These are phyloP conservation scores for Orthosia cruda DNA, from an alignment of 2,888 invertebrate species.

Conservation along the genomic window DNA sequence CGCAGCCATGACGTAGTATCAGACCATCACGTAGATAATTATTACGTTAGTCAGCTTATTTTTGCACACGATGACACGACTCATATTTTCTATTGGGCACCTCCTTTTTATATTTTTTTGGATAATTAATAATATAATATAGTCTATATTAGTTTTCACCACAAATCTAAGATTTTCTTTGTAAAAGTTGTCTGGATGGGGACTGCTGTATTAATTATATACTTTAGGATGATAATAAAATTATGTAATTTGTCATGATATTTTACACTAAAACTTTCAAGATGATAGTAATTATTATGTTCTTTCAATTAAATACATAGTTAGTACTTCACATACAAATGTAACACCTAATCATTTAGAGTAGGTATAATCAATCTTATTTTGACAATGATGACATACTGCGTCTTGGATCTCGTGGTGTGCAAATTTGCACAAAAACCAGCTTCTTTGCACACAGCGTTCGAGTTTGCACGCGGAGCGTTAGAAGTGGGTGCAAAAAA, in stretches of 20 bases:
- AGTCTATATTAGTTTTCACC: no score
- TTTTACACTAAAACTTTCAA: not conserved
- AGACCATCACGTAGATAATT: not conserved
- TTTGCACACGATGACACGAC: not conserved
- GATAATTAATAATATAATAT: no score
- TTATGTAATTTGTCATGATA: not conserved
- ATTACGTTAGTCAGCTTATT: not conserved
- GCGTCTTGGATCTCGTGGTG: slow-evolving; percentile 10
- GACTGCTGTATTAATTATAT: not conserved
- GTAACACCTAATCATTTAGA: not conserved
- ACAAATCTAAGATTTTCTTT: not conserved
- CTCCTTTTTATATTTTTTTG: not conserved
- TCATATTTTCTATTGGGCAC: not conserved
- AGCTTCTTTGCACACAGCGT: slow-evolving; percentile 37
- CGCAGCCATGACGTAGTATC: not conserved
- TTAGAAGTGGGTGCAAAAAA: slow-evolving; percentile 24
- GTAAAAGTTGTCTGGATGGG: not conserved
- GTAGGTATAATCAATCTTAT: slow-evolving; percentile 42
- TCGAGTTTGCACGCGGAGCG: slow-evolving; percentile 13
- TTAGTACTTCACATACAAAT: not conserved
- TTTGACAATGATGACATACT: slow-evolving; percentile 23
- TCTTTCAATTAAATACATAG: not conserved
- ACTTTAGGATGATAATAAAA: not conserved
- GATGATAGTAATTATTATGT: no score
- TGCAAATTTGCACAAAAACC: slow-evolving; percentile 45